Percentiles rank a stretch among this genome's conserved stretches.
phyloP scores from a whole-genome alignment of 2,113 vertebrate species.

The Phoxinus phoxinus region DNA sequence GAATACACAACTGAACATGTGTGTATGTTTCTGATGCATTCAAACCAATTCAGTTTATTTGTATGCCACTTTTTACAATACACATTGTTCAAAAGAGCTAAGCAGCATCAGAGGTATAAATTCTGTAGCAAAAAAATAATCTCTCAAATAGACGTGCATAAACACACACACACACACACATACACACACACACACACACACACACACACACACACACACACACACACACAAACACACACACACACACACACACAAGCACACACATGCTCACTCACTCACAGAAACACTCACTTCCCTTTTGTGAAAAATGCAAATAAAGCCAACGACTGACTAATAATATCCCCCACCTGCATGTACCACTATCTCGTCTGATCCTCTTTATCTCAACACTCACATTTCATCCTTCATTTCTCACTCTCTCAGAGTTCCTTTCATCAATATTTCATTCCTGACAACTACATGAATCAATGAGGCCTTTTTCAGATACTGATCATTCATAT shows the following conservation, averaged over 20 bases:
- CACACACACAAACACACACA: slow-evolving; percentile 32
- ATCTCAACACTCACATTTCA: slow-evolving; percentile 35
- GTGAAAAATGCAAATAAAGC: slow-evolving; percentile 80
- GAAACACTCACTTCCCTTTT: slow-evolving; percentile 77
- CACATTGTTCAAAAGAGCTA: not conserved
- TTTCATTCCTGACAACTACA: slow-evolving; percentile 37
- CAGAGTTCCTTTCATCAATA: slow-evolving; percentile 31
- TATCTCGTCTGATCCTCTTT: slow-evolving; percentile 51
- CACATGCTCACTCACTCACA: slow-evolving; percentile 17
- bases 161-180: slow-evolving; percentile 29
- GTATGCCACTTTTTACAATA: not conserved
- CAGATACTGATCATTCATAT: not conserved
- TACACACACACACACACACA: slow-evolving; percentile 21
- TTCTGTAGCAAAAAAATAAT: slow-evolving; percentile 24
- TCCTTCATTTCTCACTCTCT: slow-evolving; percentile 1
- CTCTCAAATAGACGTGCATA: slow-evolving; percentile 15
- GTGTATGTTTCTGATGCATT: not conserved
- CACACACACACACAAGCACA: slow-evolving; percentile 28
- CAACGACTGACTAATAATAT: slow-evolving; percentile 84
- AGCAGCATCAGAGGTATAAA: not conserved
- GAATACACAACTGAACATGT: not conserved
- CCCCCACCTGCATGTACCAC: slow-evolving; percentile 78
- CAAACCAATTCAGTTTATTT: not conserved
- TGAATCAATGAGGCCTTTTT: not conserved
- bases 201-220: slow-evolving; percentile 58